Base-by-base conservation (phyloP, 1,140 invertebrate genomes). In the Thrips palmi region DNA sequence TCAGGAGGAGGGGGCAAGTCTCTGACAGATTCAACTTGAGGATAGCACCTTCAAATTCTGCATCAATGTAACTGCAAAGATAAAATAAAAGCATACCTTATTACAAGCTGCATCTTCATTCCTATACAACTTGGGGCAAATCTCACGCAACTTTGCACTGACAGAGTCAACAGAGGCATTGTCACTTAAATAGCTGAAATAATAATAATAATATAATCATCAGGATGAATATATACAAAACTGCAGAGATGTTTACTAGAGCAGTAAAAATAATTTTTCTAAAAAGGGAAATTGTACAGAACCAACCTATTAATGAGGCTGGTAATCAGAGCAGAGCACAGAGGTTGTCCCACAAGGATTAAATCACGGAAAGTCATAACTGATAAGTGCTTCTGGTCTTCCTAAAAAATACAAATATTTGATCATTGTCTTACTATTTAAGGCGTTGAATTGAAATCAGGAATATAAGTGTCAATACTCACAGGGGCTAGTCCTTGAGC, bases 101-200 rank as follows among this genome's bases (percentile, higher is more conserved):
- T 89, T 77, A 56, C 83, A 91, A 22, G 87, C 80, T 12, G 88
- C 92, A 65, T 97, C 93, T 65, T 98, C 93, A 49, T 75, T 76
- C 48, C 81, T 81, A 52, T 94, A 98, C 1, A 98, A 64, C 48
- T 78, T 82, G 0, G 93, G 93, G 55, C 93, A 97, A 0, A 91
- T 66, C 52, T 92, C 77, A 33, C 91, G 63, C n/a, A 98, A 59
- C 56, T 78, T 79, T 12, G 65, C 60, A 42, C 85, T 94, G 23
- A 97, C 86, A 0, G 81, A 72, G 56, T 92, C 85, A 1, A 93
- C 85, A 2, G 83, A 85, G 1, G 92, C 87, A 58, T 92, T 91
- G 55, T 98, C 93, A 37, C 80, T 78, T 1, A 97, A 64, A 58
- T 97, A 98, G 39, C 80, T 65, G 42, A 31, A 44, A 49, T 41